Evolutionary conservation across 2,888 invertebrate genomes (phyloP).

Genomic region (Folsomia manolachei): DNA sequence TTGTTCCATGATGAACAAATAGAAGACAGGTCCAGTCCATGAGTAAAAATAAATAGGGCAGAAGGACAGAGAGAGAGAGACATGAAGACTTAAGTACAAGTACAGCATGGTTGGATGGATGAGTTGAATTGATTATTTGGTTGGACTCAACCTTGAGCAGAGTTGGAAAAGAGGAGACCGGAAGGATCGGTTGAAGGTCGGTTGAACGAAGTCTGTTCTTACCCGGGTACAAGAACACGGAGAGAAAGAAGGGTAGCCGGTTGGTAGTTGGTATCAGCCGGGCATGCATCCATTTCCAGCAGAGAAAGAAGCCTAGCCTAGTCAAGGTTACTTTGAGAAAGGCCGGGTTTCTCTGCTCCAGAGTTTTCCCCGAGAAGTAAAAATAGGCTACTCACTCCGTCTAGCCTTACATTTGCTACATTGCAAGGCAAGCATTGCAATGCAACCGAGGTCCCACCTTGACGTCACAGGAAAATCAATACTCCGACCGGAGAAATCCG

Average conservation of each 20-base stretch:
- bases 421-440: neutral
- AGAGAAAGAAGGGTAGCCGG: neutral
- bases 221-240: neutral
- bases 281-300: neutral
- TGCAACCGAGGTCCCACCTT: neutral
- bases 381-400: conserved; percentile 14
- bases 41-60: neutral
- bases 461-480: neutral
- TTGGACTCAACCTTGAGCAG: neutral
- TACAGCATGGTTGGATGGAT: too few relatives aligned
- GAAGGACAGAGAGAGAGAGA: neutral
- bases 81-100: too few relatives aligned
- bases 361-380: conserved; percentile 10
- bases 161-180: neutral
- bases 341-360: too few relatives aligned
- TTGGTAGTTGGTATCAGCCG: neutral
- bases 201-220: neutral
- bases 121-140: neutral
- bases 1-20: neutral
- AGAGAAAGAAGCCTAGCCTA: conserved; percentile 9
- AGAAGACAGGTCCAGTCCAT: neutral
- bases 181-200: neutral
- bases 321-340: conserved; percentile 20
- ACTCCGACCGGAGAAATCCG: neutral
- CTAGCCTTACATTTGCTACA: neutral